Conservation (phyloP, 2,113 vertebrate genomes). For the Apodemus sylvaticus region DNA sequence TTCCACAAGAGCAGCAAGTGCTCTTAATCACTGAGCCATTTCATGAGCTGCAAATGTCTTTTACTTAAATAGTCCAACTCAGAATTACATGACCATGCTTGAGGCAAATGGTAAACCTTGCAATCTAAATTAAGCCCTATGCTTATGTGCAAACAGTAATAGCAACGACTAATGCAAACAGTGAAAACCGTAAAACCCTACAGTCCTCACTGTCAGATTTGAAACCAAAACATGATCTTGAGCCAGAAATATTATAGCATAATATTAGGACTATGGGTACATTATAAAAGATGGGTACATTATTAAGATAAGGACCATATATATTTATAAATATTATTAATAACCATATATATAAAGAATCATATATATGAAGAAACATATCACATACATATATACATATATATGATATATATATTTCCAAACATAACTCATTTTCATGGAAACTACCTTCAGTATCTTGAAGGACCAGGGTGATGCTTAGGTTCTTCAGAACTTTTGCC, state of each 20-base stretch:
- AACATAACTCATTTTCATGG: constrained; percentile 9
- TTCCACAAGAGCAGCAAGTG: not conserved
- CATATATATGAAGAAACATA: not conserved
- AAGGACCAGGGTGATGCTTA: not conserved
- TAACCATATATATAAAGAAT: not conserved
- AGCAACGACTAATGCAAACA: constrained; percentile 46
- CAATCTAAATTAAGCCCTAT: not conserved
- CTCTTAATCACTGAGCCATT: not conserved
- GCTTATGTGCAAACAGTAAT: not conserved
- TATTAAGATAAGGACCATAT: not conserved
- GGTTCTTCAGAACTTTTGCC: not conserved
- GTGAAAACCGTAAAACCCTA: constrained; percentile 24
- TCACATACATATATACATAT: too few species aligned
- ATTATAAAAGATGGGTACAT: not conserved
- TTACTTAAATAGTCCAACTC: not conserved
- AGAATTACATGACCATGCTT: not conserved
- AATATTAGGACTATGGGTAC: constrained; percentile 10
- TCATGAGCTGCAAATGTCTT: not conserved
- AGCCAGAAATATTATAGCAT: not conserved
- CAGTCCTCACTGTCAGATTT: not conserved
- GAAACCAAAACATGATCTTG: constrained; percentile 51
- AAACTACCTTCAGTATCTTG: constrained; percentile 8
- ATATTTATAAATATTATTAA: not conserved
- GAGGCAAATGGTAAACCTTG: not conserved
- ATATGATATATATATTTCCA: not conserved